Evolutionary conservation across 2,888 invertebrate species (phyloP), one percentile per base, ranked within the genome.

Genomic region (Timema podura): DNA sequence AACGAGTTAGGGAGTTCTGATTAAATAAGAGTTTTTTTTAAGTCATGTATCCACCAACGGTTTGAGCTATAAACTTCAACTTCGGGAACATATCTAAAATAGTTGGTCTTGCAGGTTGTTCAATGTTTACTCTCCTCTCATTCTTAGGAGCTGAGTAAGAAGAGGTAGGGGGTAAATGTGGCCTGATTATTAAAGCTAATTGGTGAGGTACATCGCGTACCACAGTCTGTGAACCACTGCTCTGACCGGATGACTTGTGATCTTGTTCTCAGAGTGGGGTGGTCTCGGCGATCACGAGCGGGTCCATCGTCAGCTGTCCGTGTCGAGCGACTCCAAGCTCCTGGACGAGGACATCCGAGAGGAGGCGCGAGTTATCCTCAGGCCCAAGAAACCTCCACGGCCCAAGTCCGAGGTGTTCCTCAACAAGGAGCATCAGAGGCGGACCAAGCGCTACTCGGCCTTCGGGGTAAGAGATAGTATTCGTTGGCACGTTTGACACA

Each of bases 361-460:
- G 81, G 94, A 94, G 82, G 89, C 93, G 75, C 87, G 92, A 81
- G 95, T 95, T 77, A 91, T 95, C 80, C 86, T 94, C 84, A 87
- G 95, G 85, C 92, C 93, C 78, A 92, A 92, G 82, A 92, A 94
- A 83, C 93, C 95, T 76, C 95, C 95, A 76, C 87, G 97, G 85
- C 97, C 97, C 78, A 96, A 96, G 83, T 96, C 96, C 30, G 97
- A 97, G 85, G 96, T 96, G 75, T 93, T 93, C 83, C 89, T 95
- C 77, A 92, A 92, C 80, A 88, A 89, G 80, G 86, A 85, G 76
- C 88, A 88, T 80, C 77, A 80, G 69, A 89, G 94, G 83, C 87
- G 93, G 82, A 91, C 92, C 79, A 96, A 96, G 86, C 88, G 96
- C 82, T 95, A 93, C 85, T 96, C 96, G 81, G 96, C 96, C 82